Conservation (phyloP, 2,797 vertebrate species). For the Karalla daura region DNA sequence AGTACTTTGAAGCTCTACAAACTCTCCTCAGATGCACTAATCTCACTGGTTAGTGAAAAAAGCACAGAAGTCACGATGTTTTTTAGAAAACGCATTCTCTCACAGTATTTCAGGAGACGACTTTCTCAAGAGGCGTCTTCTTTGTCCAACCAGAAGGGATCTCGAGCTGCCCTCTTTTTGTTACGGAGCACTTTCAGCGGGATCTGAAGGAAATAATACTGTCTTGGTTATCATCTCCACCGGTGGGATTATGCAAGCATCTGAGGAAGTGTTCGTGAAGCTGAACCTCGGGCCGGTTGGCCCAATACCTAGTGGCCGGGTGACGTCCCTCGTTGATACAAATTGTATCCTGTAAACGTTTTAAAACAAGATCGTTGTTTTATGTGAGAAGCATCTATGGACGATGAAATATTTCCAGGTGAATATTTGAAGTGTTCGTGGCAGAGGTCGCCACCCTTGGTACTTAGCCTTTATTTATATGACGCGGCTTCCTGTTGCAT, state of each 20-base stretch:
- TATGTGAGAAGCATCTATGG: constrained; percentile 81
- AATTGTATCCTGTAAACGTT: constrained; percentile 96
- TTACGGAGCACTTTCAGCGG: constrained; percentile 35
- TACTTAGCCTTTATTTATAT: constrained; percentile 49
- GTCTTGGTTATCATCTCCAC: neutral
- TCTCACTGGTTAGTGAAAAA: constrained; percentile 19
- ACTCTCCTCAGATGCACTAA: constrained; percentile 2
- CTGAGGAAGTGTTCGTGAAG: constrained; percentile 35
- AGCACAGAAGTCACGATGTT: too few relatives aligned
- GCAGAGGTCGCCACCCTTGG: constrained; percentile 38
- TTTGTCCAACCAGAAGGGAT: neutral
- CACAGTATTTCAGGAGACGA: neutral
- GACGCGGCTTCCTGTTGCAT: constrained; percentile 2
- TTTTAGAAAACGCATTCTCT: too few relatives aligned
- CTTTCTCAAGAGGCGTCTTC: neutral
- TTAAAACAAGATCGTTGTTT: constrained; percentile 75
- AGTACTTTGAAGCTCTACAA: constrained; percentile 1
- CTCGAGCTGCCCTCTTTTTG: neutral
- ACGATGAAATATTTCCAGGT: constrained; percentile 49
- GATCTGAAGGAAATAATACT: constrained; percentile 12
- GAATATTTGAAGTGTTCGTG: constrained; percentile 63
- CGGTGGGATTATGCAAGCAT: constrained; percentile 23
- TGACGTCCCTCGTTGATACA: constrained; percentile 95
- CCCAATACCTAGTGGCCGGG: constrained; percentile 76
- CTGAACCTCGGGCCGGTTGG: constrained; percentile 32